Conservation (phyloP, 2,888 invertebrate genomes). For the Cantharis rustica region DNA sequence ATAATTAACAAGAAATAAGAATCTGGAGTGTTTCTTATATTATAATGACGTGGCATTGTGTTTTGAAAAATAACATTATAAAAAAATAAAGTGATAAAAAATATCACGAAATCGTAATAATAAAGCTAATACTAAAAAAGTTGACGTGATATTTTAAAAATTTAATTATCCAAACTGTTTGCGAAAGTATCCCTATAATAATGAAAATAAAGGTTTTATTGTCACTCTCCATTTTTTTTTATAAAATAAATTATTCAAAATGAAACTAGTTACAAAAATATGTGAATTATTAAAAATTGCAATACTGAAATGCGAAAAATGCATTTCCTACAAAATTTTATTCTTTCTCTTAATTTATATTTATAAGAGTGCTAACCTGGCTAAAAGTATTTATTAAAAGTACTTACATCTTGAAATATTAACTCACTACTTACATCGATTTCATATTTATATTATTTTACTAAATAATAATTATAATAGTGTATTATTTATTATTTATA, state of each 20-base stretch:
- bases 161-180: neutral
- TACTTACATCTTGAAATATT: neutral
- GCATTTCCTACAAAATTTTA: no score
- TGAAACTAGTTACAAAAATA: neutral
- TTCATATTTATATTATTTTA: no score
- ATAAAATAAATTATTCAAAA: neutral
- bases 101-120: neutral
- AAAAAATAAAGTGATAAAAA: neutral
- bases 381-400: neutral
- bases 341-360: no score
- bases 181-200: neutral
- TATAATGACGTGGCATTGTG: neutral
- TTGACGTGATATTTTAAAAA: neutral
- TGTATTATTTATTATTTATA: no score
- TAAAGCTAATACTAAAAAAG: neutral
- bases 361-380: no score
- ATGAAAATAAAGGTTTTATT: neutral
- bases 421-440: no score
- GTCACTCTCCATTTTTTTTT: neutral
- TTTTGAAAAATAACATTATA: neutral
- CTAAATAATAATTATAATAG: no score
- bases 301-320: neutral
- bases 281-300: neutral
- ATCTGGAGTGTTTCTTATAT: neutral
- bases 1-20: neutral